These are phyloP conservation scores for Drosophila bocqueti DNA, from an alignment of 1,140 invertebrate species.

Conservation along the genomic window DNA sequence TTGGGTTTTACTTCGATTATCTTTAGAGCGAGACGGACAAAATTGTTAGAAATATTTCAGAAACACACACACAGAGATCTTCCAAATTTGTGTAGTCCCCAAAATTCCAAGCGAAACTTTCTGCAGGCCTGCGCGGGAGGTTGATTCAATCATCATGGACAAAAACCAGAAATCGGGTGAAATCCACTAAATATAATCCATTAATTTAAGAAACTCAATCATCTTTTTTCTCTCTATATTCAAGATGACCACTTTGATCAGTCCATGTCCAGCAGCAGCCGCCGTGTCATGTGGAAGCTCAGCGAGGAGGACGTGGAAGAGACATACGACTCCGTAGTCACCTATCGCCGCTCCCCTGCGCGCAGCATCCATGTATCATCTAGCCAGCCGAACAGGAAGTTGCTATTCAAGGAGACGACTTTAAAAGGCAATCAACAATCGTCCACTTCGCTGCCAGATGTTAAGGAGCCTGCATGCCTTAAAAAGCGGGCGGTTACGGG, in stretches of 20 bases:
- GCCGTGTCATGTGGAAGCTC: constrained; percentile 71
- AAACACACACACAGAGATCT: constrained; percentile 20
- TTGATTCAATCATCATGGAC: constrained; percentile 40
- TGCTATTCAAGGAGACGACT: background rate
- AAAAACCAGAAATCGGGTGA: constrained; percentile 52
- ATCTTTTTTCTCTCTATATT: background rate
- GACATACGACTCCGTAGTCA: constrained; percentile 63
- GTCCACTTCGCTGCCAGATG: constrained; percentile 37
- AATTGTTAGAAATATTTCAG: constrained; percentile 28
- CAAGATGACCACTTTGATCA: constrained; percentile 40
- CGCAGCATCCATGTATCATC: constrained; percentile 2
- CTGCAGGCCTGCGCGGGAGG: constrained; percentile 7
- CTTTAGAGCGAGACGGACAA: constrained; percentile 7
- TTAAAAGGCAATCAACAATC: background rate
- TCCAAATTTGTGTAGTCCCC: constrained; percentile 19
- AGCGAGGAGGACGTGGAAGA: constrained; percentile 38
- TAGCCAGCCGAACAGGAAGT: constrained; percentile 13
- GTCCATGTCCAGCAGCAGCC: constrained; percentile 53
- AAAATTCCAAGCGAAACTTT: constrained; percentile 25
- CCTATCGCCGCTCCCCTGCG: constrained; percentile 31
- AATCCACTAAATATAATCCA: background rate
- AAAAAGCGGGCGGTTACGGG: constrained; percentile 16
- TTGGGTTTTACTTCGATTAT: constrained; percentile 6
- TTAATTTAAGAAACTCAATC: background rate
- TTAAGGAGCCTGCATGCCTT: background rate